Conservation (phyloP, 1,140 invertebrate species). For the Anastatus disparis region DNA sequence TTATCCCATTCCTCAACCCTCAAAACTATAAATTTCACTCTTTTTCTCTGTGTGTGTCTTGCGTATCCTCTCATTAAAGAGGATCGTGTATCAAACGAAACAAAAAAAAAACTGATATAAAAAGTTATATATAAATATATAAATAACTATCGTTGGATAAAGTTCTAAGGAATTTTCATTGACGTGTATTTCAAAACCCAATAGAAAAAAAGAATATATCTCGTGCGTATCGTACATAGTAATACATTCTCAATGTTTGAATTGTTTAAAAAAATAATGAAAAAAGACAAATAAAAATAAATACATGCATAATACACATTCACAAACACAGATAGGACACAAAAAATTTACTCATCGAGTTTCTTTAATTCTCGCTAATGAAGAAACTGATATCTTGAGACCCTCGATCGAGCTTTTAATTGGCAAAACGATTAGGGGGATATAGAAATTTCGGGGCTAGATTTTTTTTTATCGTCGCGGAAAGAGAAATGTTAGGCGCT, state of each 20-base stretch:
- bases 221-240: slow-evolving; percentile 12
- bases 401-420: too few species aligned
- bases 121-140: slow-evolving; percentile 21
- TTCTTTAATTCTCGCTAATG: slow-evolving; percentile 3
- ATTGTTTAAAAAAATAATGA: slow-evolving; percentile 46
- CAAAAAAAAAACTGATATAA: slow-evolving; percentile 6
- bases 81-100: neutral
- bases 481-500: too few species aligned
- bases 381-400: neutral
- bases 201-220: slow-evolving; percentile 38
- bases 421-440: too few species aligned
- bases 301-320: too few species aligned
- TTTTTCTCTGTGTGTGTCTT: slow-evolving; percentile 9
- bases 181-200: slow-evolving; percentile 5
- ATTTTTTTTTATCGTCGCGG: too few species aligned
- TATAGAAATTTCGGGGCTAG: too few species aligned
- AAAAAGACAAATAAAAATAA: slow-evolving; percentile 10
- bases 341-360: neutral
- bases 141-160: neutral
- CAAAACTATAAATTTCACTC: slow-evolving; percentile 24
- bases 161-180: neutral
- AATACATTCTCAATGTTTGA: slow-evolving; percentile 49
- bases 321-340: neutral
- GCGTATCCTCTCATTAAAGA: neutral
- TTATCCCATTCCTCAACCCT: neutral